Evolutionary conservation across 2,888 invertebrate genomes (phyloP).

Genomic region (Caenorhabditis becei): DNA sequence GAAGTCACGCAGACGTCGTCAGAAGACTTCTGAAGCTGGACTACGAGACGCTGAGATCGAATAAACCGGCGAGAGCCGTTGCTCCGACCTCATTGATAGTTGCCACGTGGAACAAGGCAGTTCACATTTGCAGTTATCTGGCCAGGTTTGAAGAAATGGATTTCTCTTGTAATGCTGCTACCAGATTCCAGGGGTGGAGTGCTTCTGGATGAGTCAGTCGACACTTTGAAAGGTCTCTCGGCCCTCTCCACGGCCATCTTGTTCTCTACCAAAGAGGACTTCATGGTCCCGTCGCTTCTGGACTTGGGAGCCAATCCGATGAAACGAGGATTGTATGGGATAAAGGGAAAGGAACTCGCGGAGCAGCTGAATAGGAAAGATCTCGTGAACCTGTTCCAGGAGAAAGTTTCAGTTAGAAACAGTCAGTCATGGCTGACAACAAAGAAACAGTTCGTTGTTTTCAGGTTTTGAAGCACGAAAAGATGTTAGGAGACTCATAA

Average conservation of each 20-base stretch:
- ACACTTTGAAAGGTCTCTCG: constrained; percentile 60
- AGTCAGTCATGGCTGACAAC: constrained; percentile 28
- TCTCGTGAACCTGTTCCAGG: constrained; percentile 52
- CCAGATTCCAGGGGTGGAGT: constrained; percentile 55
- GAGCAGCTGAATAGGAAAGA: constrained; percentile 53
- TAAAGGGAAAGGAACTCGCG: constrained; percentile 61
- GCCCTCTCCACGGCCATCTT: constrained; percentile 66
- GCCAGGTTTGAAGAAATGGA: constrained; percentile 20
- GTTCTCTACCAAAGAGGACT: constrained; percentile 52
- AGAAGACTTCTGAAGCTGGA: constrained; percentile 64
- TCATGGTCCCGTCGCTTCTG: constrained; percentile 65
- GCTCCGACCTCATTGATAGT: constrained; percentile 76
- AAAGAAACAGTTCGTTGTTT: background rate
- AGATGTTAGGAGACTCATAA: constrained; percentile 51
- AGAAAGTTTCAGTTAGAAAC: constrained; percentile 49
- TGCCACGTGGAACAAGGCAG: constrained; percentile 69
- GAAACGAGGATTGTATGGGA: constrained; percentile 42
- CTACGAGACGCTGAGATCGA: constrained; percentile 24
- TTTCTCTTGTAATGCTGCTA: too few relatives aligned
- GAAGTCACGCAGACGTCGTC: constrained; percentile 72
- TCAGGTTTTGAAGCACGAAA: constrained; percentile 26
- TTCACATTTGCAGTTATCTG: constrained; percentile 68
- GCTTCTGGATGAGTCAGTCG: constrained; percentile 61
- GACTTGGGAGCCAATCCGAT: constrained; percentile 67
- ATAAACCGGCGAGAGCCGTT: constrained; percentile 29